A percentile compares a stretch with the other conserved stretches of the same genome.
phyloP scores from a whole-genome alignment of 1,140 invertebrate species.

The Nylanderia fulva region DNA sequence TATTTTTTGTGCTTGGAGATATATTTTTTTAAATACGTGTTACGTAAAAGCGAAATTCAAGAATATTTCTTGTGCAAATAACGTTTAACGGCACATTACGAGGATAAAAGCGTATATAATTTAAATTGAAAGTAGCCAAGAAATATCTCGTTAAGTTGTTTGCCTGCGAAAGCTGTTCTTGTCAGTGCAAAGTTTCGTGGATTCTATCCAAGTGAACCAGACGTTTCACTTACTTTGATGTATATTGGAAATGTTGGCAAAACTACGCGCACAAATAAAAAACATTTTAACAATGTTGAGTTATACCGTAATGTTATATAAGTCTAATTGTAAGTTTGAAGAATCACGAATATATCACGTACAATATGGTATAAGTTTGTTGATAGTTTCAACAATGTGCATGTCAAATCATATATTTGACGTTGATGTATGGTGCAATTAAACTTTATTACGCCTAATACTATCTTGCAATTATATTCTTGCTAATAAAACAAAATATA shows the following conservation, averaged over 20 bases:
- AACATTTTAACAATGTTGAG: slow-evolving; percentile 8
- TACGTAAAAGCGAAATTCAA: slow-evolving; percentile 3
- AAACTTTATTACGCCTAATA: not conserved
- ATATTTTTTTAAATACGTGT: not conserved
- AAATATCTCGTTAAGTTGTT: slow-evolving; percentile 60
- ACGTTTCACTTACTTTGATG: slow-evolving; percentile 16
- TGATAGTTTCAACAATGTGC: not conserved
- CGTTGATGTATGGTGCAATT: not conserved
- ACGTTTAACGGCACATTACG: not conserved
- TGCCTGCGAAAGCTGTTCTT: slow-evolving; percentile 30
- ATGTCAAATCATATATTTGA: not conserved
- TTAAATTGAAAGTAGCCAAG: slow-evolving; percentile 43
- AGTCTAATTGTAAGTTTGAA: not conserved
- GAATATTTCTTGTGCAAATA: slow-evolving; percentile 27
- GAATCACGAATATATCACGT: not conserved
- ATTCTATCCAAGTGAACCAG: slow-evolving; percentile 15
- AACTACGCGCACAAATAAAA: slow-evolving; percentile 28
- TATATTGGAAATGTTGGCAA: slow-evolving; percentile 28
- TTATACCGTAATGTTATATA: not conserved
- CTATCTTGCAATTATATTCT: not conserved
- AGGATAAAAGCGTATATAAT: slow-evolving; percentile 48
- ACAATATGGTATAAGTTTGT: not conserved
- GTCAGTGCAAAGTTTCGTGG: slow-evolving; percentile 38
- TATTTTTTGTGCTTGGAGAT: not conserved
- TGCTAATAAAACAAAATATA: not conserved